These are phyloP conservation scores for Heliothis subflexa DNA, from an alignment of 1,140 invertebrate species.

Conservation along the genomic window DNA sequence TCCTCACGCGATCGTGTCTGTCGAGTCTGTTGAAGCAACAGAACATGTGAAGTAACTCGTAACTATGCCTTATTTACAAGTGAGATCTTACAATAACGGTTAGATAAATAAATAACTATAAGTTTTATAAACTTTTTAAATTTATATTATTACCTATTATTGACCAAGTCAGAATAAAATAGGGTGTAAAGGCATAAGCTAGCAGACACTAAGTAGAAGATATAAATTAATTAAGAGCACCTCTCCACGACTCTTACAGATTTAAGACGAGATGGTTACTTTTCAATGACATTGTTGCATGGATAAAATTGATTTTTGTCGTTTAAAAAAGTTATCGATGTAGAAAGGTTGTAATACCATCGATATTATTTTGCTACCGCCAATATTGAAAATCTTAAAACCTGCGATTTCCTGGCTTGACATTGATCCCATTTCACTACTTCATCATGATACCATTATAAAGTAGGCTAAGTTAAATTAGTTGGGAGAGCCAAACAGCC, in stretches of 20 bases:
- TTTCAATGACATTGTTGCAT: background rate
- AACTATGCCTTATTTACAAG: conserved; percentile 70
- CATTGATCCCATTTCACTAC: too few species aligned
- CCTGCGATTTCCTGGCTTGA: too few species aligned
- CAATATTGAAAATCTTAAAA: too few species aligned
- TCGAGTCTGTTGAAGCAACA: background rate
- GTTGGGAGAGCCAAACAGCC: too few species aligned
- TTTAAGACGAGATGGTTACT: background rate
- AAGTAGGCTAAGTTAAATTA: too few species aligned
- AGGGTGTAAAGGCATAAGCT: conserved; percentile 63
- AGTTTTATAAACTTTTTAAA: conserved; percentile 72
- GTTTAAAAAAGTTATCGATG: background rate
- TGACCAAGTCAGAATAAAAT: conserved; percentile 48
- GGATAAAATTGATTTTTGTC: background rate
- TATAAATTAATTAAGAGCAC: conserved; percentile 49
- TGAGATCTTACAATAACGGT: conserved; percentile 75
- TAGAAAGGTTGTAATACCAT: too few species aligned
- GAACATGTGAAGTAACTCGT: conserved; percentile 17
- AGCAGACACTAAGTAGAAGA: conserved; percentile 69
- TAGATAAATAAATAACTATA: conserved; percentile 63
- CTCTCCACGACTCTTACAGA: background rate
- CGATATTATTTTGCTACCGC: too few species aligned
- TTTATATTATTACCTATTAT: conserved; percentile 42
- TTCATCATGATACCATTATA: too few species aligned
- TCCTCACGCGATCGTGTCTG: conserved; percentile 9